Conservation (phyloP, 2,888 invertebrate species). For the Augiades crinisus region DNA sequence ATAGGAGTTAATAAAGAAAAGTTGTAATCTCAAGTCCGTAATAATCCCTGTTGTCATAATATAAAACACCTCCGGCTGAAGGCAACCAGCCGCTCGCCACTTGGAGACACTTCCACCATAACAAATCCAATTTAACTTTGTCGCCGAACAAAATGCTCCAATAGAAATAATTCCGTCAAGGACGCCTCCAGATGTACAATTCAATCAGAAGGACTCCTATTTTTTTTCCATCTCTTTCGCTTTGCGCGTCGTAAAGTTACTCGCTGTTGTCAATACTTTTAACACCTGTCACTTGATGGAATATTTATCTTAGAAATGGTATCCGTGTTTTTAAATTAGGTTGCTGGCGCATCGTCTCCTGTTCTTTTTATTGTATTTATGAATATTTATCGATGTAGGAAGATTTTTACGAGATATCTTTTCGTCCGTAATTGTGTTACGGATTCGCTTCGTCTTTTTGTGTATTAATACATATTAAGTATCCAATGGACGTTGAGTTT, state of each 20-base stretch:
- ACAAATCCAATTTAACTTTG: constrained; percentile 80
- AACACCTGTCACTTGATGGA: constrained; percentile 43
- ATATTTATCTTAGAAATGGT: constrained; percentile 16
- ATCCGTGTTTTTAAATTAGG: constrained; percentile 15
- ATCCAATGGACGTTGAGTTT: too few relatives aligned
- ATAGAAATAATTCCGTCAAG: constrained; percentile 78
- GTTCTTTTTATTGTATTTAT: neutral
- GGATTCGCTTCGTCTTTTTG: too few relatives aligned
- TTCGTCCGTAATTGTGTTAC: too few relatives aligned
- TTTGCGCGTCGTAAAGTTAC: constrained; percentile 50
- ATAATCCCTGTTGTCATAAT: constrained; percentile 57
- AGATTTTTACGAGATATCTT: too few relatives aligned
- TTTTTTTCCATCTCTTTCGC: constrained; percentile 62
- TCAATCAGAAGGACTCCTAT: constrained; percentile 69
- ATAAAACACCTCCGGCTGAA: constrained; percentile 63
- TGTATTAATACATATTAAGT: too few relatives aligned
- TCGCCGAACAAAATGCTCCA: constrained; percentile 73
- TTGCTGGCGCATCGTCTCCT: too few relatives aligned
- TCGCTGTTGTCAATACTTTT: constrained; percentile 57
- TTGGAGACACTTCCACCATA: constrained; percentile 68
- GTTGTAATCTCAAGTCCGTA: too few relatives aligned
- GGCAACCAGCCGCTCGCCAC: constrained; percentile 63
- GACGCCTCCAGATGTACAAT: constrained; percentile 73
- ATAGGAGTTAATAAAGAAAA: too few relatives aligned
- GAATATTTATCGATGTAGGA: neutral